phyloP scores from a whole-genome alignment of 2,888 invertebrate genomes.

The Idaea aversata region DNA sequence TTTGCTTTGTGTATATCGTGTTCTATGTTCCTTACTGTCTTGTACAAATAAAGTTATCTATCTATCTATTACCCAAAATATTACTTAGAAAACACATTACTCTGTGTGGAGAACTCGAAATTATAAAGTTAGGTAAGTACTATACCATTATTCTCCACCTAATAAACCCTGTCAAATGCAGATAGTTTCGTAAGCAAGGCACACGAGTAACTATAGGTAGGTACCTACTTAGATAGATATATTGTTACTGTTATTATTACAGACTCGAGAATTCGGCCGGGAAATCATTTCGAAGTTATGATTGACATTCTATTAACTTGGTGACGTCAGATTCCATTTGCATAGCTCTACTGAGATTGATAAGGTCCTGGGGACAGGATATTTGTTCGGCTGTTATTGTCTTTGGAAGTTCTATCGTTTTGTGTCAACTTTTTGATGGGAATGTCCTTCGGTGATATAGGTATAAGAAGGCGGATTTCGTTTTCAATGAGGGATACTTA shows the following conservation, averaged over 20 bases:
- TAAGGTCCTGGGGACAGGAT: background rate
- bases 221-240: background rate
- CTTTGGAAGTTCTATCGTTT: background rate
- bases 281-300: constrained; percentile 11
- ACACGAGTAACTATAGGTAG: background rate
- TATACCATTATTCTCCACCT: too few relatives aligned
- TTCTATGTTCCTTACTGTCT: too few relatives aligned
- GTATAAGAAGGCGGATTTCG: too few relatives aligned
- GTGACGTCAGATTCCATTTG: constrained; percentile 3
- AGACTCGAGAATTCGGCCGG: constrained; percentile 1
- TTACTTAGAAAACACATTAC: too few relatives aligned
- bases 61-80: too few relatives aligned
- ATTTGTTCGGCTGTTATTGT: constrained; percentile 1
- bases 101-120: too few relatives aligned
- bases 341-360: background rate
- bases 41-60: too few relatives aligned
- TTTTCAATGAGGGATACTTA: too few relatives aligned
- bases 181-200: background rate
- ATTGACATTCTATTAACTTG: constrained; percentile 18
- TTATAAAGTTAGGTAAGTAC: too few relatives aligned
- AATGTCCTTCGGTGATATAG: background rate
- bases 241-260: background rate
- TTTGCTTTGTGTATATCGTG: too few relatives aligned
- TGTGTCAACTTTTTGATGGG: background rate
- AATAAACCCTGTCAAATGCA: background rate